Evolutionary conservation across 2,888 invertebrate species (phyloP).

Genomic region (Ochropacha duplaris): DNA sequence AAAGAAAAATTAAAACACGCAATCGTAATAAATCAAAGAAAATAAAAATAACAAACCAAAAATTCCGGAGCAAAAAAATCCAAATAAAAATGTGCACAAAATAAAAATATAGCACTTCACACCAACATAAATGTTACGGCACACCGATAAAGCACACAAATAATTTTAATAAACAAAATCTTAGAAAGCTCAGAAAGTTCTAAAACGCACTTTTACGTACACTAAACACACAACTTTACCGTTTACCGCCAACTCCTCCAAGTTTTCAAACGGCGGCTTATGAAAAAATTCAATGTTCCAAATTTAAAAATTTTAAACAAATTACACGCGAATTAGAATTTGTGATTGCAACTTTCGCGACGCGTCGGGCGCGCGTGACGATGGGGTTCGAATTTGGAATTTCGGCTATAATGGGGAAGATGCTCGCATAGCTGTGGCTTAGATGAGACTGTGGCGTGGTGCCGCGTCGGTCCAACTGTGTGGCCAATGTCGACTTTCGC

Average conservation of each 20-base stretch:
- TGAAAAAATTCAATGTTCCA: conserved; percentile 42
- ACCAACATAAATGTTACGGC: conserved; percentile 66
- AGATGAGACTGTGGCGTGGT: conserved; percentile 80
- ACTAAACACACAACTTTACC: conserved; percentile 78
- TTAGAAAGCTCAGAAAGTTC: conserved; percentile 67
- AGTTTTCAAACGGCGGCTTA: conserved; percentile 49
- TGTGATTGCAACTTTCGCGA: conserved; percentile 61
- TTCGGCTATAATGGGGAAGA: conserved; percentile 80
- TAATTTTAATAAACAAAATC: conserved; percentile 45
- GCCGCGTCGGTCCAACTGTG: conserved; percentile 71
- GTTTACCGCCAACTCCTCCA: conserved; percentile 73
- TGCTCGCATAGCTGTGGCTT: conserved; percentile 81
- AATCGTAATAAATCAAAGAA: conserved; percentile 24
- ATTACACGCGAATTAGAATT: conserved; percentile 25
- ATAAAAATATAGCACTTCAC: conserved; percentile 76
- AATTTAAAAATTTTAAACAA: conserved; percentile 12
- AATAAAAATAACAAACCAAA: conserved; percentile 74
- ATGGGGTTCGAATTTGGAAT: conserved; percentile 62
- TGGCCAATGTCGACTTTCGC: conserved; percentile 78
- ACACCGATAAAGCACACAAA: conserved; percentile 69
- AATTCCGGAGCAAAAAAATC: conserved; percentile 77
- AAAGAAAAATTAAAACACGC: conserved; percentile 26
- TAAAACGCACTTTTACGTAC: conserved; percentile 64
- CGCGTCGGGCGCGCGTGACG: conserved; percentile 61
- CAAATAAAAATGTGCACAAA: conserved; percentile 79